These are phyloP conservation scores for Phalanger gymnotis DNA, from an alignment of 2,797 vertebrate genomes.

Conservation along the genomic window DNA sequence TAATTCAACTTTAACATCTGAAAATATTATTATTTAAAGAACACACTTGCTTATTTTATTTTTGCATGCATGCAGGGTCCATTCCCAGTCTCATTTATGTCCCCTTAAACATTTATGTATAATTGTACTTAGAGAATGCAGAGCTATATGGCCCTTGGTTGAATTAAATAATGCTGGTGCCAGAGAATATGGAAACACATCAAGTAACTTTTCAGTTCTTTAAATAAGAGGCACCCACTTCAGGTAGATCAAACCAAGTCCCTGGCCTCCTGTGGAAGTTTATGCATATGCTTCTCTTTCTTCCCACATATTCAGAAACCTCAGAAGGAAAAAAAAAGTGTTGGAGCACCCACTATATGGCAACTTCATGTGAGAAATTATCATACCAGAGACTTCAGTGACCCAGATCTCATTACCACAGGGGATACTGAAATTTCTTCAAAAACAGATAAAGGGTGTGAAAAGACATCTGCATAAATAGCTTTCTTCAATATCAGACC, in stretches of 20 bases:
- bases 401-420: neutral
- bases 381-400: slow-evolving; percentile 38
- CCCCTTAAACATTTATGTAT: slow-evolving; percentile 75
- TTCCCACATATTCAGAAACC: slow-evolving; percentile 40
- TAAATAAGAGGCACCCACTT: slow-evolving; percentile 14
- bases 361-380: neutral
- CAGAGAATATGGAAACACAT: neutral
- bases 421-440: slow-evolving; percentile 1
- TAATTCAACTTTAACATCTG: slow-evolving; percentile 87
- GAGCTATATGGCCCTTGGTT: neutral
- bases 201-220: slow-evolving; percentile 21
- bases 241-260: neutral
- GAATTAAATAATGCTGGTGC: slow-evolving; percentile 6
- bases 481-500: neutral
- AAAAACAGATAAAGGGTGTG: slow-evolving; percentile 6
- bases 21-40: slow-evolving; percentile 85
- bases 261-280: slow-evolving; percentile 18
- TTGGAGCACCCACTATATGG: neutral
- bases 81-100: slow-evolving; percentile 65
- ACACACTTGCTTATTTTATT: slow-evolving; percentile 82
- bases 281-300: neutral
- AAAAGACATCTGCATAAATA: neutral
- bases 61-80: slow-evolving; percentile 77
- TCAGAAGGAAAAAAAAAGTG: neutral
- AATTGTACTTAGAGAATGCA: slow-evolving; percentile 63